Percentiles rank a stretch among this genome's conserved stretches.
These are phyloP conservation scores for Anthoptus insignis DNA, from an alignment of 2,888 invertebrate species.

Conservation along the genomic window DNA sequence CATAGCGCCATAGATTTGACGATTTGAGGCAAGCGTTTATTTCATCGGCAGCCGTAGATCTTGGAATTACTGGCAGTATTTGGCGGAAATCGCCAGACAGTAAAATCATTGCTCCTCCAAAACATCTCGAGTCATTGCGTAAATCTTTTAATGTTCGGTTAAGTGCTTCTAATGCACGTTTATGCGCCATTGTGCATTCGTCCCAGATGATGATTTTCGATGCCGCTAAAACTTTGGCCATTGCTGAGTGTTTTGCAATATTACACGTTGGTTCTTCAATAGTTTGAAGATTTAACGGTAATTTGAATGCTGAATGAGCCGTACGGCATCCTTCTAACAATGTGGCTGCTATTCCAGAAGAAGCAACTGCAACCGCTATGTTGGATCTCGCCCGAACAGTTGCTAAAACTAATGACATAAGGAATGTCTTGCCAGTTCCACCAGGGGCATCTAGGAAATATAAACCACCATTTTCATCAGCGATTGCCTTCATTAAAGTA, in stretches of 20 bases:
- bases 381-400: neutral
- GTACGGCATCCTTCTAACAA: conserved; percentile 11
- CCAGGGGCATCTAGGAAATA: conserved; percentile 15
- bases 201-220: no score
- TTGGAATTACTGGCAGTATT: conserved; percentile 46
- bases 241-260: neutral
- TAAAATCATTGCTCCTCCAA: conserved; percentile 41
- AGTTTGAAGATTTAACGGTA: conserved; percentile 8
- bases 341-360: conserved; percentile 13
- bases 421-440: conserved; percentile 26
- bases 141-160: conserved; percentile 48
- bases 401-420: conserved; percentile 14
- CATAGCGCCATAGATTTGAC: no score
- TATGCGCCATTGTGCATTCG: conserved; percentile 18
- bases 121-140: conserved; percentile 41
- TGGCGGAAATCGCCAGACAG: conserved; percentile 45
- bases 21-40: no score
- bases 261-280: no score
- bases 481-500: conserved; percentile 47
- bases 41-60: no score
- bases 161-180: no score
- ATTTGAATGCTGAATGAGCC: conserved; percentile 13
- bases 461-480: conserved; percentile 49
- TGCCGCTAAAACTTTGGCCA: no score
- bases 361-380: conserved; percentile 1